Base-by-base conservation (phyloP, 2,888 invertebrate species). In the Andrena haemorrhoa region DNA sequence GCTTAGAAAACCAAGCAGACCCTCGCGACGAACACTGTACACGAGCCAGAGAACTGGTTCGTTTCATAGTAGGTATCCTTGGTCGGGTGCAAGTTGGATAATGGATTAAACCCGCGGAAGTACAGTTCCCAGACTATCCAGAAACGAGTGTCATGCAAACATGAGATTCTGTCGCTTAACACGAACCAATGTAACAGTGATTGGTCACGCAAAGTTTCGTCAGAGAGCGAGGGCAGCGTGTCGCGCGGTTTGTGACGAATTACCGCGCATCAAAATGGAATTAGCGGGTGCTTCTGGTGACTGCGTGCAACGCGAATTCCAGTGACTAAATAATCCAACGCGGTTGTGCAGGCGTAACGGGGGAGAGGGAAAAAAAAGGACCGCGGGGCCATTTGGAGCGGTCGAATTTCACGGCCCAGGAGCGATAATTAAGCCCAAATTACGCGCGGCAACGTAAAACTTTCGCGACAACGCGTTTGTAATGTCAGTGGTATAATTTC, bases 401-500 rank as follows among this genome's bases (percentile, higher is more conserved):
- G 79, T 76, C 75, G 83, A 73, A 85, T 75, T 56, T 70, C 69
- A 60, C 56, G 56, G 51, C 51, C n/a, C 20, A 60, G 26, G 26
- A 16, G 77, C 58, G 79, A 84, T 86, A 86, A 86, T 86, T 86
- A 86, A 86, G 75, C 73, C 41, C 20, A 84, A 82, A 79, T 79
- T 82, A 78, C 79, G 23, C 66, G 79, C 58, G 12, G 64, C 75
- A 53, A 83, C 78, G 81, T 86, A 83, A 87, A 83, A 86, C 81
- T 83, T 78, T 75, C 75, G 72, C 75, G 69, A 79, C 84, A 77
- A 75, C 74, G 75, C 66, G 70, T 73, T 79, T 71, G 74, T 65
- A 73, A 83, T 82, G 85, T 80, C 69, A 69, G 69, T 49, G 79
- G 83, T 86, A 81, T 83, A 86, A 88, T 85, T 88, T 84, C 71